A percentile compares a stretch with the other conserved stretches of the same genome.
phyloP scores from a whole-genome alignment of 2,113 vertebrate species.

The Clarias magur region DNA sequence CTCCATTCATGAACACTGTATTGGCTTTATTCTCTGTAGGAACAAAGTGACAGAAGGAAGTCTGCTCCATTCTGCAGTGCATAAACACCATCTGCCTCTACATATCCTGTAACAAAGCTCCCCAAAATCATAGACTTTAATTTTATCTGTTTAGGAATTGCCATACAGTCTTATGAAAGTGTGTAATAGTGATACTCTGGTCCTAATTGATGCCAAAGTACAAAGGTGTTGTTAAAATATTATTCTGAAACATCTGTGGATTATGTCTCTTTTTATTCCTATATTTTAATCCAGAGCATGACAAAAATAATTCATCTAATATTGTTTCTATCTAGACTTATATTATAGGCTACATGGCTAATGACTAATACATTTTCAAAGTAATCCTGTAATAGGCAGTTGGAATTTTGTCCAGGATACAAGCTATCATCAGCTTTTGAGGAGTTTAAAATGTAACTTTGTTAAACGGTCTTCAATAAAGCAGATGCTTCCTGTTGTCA shows the following conservation, averaged over 20 bases:
- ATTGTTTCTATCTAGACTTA: not conserved
- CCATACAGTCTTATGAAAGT: not conserved
- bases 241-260: not conserved
- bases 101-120: slow-evolving; percentile 17
- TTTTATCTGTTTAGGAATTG: slow-evolving; percentile 19
- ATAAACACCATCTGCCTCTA: not conserved
- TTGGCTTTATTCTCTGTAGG: not conserved
- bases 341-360: not conserved
- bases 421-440: not conserved
- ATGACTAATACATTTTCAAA: not conserved
- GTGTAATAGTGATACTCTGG: not conserved
- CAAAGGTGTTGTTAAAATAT: not conserved
- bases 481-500: not conserved
- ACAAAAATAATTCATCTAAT: not conserved
- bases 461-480: not conserved
- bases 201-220: not conserved
- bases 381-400: not conserved
- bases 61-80: slow-evolving; percentile 4
- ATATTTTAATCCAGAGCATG: not conserved
- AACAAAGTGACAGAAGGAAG: slow-evolving; percentile 10
- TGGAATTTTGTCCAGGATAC: not conserved
- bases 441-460: not conserved
- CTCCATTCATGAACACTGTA: slow-evolving; percentile 1
- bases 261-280: not conserved
- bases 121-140: not conserved